These are phyloP conservation scores for Dicyrtoma fusca DNA, from an alignment of 2,888 invertebrate species.

Conservation along the genomic window DNA sequence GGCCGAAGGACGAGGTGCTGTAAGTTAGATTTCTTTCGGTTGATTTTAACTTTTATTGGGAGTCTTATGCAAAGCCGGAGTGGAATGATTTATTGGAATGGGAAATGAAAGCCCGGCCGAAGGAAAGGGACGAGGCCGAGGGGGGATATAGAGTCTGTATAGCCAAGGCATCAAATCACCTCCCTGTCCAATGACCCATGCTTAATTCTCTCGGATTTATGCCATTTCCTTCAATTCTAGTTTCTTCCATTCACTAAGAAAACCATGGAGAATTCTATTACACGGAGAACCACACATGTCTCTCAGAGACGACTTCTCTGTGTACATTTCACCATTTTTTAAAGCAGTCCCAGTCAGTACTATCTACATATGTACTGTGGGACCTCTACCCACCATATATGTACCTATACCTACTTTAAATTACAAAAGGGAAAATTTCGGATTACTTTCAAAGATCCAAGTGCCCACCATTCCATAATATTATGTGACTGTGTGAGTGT, in stretches of 20 bases:
- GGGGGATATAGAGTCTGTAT: background rate
- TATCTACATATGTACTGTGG: too few species aligned
- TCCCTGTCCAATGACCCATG: constrained; percentile 42
- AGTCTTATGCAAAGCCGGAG: background rate
- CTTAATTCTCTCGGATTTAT: constrained; percentile 40
- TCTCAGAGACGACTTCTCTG: too few species aligned
- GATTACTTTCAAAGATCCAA: too few species aligned
- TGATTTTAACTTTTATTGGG: background rate
- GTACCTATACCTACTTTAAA: background rate
- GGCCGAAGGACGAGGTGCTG: too few species aligned
- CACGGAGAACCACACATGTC: too few species aligned
- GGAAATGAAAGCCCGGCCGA: constrained; percentile 3
- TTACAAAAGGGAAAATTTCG: background rate
- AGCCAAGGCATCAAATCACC: background rate
- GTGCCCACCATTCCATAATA: too few species aligned
- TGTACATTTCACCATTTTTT: too few species aligned
- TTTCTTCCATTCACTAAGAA: background rate
- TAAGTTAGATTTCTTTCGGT: too few species aligned
- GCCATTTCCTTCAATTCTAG: constrained; percentile 10
- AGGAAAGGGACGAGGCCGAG: background rate
- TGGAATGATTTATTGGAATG: constrained; percentile 26
- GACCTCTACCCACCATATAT: background rate
- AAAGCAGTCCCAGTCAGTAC: too few species aligned
- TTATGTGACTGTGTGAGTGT: too few species aligned
- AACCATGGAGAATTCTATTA: too few species aligned